A percentile compares a stretch with the other conserved stretches of the same genome.
Evolutionary conservation across 2,888 invertebrate species (phyloP).

Genomic region (Acutogordius australiensis): DNA sequence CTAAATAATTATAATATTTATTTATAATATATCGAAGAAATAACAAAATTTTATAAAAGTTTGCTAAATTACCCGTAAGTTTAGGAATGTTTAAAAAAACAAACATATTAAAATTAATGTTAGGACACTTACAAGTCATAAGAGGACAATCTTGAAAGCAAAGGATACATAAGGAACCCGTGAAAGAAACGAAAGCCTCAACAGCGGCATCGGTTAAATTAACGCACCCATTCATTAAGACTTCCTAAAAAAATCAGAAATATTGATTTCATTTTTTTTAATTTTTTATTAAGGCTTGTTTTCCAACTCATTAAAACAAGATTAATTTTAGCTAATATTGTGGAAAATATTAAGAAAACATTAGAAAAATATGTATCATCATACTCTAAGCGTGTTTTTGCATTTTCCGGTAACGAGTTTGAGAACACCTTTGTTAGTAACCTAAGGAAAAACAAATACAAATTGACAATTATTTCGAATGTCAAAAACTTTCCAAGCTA

Average conservation of each 20-base stretch:
- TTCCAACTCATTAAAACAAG: neutral
- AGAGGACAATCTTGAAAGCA: conserved; percentile 23
- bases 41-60: too few species aligned
- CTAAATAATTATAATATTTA: too few species aligned
- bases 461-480: too few species aligned
- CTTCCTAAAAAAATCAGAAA: conserved; percentile 18
- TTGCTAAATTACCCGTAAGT: too few species aligned
- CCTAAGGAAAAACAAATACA: neutral
- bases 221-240: conserved; percentile 20
- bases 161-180: conserved; percentile 20
- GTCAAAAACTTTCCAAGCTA: too few species aligned
- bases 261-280: neutral
- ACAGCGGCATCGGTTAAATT: conserved; percentile 22
- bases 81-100: too few species aligned
- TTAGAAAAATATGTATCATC: neutral
- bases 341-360: neutral
- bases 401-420: conserved; percentile 7
- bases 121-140: conserved; percentile 17
- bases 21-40: too few species aligned
- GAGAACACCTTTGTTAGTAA: conserved; percentile 3
- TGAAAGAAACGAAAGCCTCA: conserved; percentile 20
- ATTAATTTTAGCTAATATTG: neutral
- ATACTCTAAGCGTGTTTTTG: neutral
- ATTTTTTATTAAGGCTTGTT: neutral
- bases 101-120: too few species aligned